Evolutionary conservation across 2,797 vertebrate species (phyloP), one percentile per base, ranked within the genome.

Genomic region (Mormyrops attenuatus): DNA sequence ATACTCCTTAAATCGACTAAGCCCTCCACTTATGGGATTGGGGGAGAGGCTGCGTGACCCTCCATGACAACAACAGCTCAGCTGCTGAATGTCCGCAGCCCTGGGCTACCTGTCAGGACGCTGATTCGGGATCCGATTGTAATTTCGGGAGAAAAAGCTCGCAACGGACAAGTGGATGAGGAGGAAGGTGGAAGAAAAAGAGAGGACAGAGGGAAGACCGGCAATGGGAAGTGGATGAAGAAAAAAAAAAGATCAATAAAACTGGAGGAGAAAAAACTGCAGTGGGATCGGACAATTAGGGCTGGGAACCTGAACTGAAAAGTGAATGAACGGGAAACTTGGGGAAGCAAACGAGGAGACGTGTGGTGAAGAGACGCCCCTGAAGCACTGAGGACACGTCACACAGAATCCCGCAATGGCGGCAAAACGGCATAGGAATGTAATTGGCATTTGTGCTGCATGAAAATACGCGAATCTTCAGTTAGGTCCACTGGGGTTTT

Each of bases 21-120:
- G 22, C n/a, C 47, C 22, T 22, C 49, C 44, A 85, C 84, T 85
- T 30, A 26, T 7, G 11, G 22, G 90, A 88, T 38, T 90, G 87
- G 90, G 30, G 69, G 4, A 89, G 88, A 92, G 41, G 91, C 91
- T 90, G 92, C 1, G 15, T 80, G 6, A 80, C 73, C 73, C 73
- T 80, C 15, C 2, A 2, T 20, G 6, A 80, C 73, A n/a, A 44
- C 38, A 44, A 17, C 73, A 44, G 73, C 15, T 17, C 38, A n/a
- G 73, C 73, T 80, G 34, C 73, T 80, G 38, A 44, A 9, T 80
- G 15, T n/a, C 11, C 17, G 0, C 26, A 80, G 73, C 17, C 73
- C 17, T 1, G 0, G 34, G 15, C 3, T 17, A 80, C 6, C 41
- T 82, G 49, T 22, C 22, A 15, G 47, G 84, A 15, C 7, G 13